Conservation (phyloP, 2,888 invertebrate genomes). For the Odontocolon sp. region DNA sequence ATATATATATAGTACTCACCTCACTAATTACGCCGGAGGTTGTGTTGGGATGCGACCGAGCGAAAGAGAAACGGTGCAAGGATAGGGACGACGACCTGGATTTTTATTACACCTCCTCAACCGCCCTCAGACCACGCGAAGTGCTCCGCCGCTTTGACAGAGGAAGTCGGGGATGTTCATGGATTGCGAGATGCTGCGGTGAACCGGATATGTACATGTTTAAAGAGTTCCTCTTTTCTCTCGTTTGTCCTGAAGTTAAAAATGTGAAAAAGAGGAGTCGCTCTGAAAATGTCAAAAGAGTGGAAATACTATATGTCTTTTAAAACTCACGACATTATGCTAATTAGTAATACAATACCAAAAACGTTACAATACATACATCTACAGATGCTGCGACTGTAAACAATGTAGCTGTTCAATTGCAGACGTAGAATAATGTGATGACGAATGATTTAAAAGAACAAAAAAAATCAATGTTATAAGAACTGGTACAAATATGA, state of each 20-base stretch:
- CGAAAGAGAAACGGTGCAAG: conserved; percentile 17
- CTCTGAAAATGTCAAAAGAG: background rate
- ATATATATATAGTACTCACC: conserved; percentile 19
- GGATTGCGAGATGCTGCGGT: conserved; percentile 5
- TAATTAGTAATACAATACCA: background rate
- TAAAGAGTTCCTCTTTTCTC: conserved; percentile 29
- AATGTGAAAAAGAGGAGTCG: background rate
- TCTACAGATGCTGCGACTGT: too few relatives aligned
- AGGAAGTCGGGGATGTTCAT: conserved; percentile 20
- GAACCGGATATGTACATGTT: conserved; percentile 30
- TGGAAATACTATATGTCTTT: background rate
- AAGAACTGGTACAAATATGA: background rate
- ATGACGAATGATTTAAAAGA: too few relatives aligned
- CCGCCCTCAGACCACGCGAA: conserved; percentile 8
- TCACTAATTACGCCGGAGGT: conserved; percentile 53
- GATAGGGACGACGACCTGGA: conserved; percentile 46
- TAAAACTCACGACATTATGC: background rate
- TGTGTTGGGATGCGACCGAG: conserved; percentile 50
- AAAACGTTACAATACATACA: too few relatives aligned
- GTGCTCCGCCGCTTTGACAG: conserved; percentile 20
- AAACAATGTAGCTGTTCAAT: too few relatives aligned
- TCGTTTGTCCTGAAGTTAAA: conserved; percentile 9
- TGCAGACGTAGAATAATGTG: too few relatives aligned
- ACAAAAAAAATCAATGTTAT: too few relatives aligned
- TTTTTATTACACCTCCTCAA: conserved; percentile 46